phyloP scores from a whole-genome alignment of 2,113 vertebrate species.

The Arothron firmamentum region DNA sequence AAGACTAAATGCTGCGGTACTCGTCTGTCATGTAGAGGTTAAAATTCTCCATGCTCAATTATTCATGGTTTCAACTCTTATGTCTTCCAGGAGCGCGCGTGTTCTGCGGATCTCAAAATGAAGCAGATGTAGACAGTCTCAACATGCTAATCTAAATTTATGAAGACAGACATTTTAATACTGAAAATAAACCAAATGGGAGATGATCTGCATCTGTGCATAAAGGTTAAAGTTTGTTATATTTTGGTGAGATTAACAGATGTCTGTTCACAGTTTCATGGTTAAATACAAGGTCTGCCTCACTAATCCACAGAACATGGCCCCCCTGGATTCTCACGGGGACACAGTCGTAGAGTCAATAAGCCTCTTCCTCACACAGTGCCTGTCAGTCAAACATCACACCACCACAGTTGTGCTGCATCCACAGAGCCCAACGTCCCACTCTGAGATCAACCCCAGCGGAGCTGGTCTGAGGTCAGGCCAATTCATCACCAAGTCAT shows the following conservation, averaged over 20 bases:
- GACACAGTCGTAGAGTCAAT: constrained; percentile 53
- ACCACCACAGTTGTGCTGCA: constrained; percentile 45
- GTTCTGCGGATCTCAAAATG: constrained; percentile 53
- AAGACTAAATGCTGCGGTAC: constrained; percentile 50
- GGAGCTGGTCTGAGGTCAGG: constrained; percentile 11
- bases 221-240: neutral
- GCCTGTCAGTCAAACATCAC: constrained; percentile 72
- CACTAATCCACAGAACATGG: constrained; percentile 52
- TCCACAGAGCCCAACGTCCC: constrained; percentile 30
- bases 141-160: neutral
- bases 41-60: constrained; percentile 39
- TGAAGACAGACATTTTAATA: constrained; percentile 1
- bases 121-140: neutral
- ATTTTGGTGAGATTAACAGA: neutral
- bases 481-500: constrained; percentile 52
- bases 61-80: constrained; percentile 41
- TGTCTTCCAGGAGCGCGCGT: constrained; percentile 29
- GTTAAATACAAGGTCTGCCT: constrained; percentile 2
- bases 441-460: constrained; percentile 13
- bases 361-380: constrained; percentile 62
- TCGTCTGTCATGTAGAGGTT: constrained; percentile 21
- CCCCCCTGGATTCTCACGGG: constrained; percentile 39
- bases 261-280: constrained; percentile 5
- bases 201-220: neutral
- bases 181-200: constrained; percentile 3